Percentiles rank a stretch among this genome's conserved stretches.
Conservation (phyloP, 2,888 invertebrate species). For the Tridacna crocea region DNA sequence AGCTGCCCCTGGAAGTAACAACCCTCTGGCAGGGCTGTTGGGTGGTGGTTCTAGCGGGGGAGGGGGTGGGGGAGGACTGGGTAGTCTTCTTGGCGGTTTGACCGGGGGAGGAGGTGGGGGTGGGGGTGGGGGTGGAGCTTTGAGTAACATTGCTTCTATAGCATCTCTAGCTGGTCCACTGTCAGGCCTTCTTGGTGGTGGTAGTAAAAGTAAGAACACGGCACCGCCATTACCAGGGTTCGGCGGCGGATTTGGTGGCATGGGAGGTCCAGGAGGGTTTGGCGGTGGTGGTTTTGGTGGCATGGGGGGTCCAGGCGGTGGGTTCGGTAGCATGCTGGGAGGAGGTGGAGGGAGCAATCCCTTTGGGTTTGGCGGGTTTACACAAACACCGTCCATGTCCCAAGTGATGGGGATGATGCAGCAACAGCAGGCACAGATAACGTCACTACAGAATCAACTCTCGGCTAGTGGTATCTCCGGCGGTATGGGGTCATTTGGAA, state of each 20-base stretch:
- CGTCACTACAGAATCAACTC: slow-evolving; percentile 39
- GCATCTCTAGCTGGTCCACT: slow-evolving; percentile 1
- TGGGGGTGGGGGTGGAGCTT: slow-evolving; percentile 17
- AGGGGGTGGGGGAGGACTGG: slow-evolving; percentile 6
- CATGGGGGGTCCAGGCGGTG: not conserved
- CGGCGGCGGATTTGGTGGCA: slow-evolving; percentile 10
- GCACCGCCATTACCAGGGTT: slow-evolving; percentile 10
- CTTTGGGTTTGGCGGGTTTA: slow-evolving; percentile 2
- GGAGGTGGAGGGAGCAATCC: slow-evolving; percentile 10
- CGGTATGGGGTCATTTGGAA: slow-evolving; percentile 46
- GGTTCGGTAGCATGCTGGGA: not conserved
- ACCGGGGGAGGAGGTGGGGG: slow-evolving; percentile 20
- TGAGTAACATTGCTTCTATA: not conserved
- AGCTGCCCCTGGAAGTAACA: slow-evolving; percentile 40
- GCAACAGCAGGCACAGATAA: slow-evolving; percentile 49
- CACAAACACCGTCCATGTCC: slow-evolving; percentile 11
- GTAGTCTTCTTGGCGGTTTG: slow-evolving; percentile 19
- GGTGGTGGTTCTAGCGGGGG: slow-evolving; percentile 45
- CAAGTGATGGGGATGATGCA: slow-evolving; percentile 35
- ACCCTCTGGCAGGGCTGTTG: slow-evolving; percentile 38
- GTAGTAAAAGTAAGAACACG: slow-evolving; percentile 8
- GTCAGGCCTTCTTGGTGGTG: slow-evolving; percentile 15
- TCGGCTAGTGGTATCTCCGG: slow-evolving; percentile 21
- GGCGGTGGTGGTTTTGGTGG: slow-evolving; percentile 1
- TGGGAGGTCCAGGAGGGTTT: not conserved